These are phyloP conservation scores for Streptopelia turtur DNA, from an alignment of 2,797 vertebrate species.

Conservation along the genomic window DNA sequence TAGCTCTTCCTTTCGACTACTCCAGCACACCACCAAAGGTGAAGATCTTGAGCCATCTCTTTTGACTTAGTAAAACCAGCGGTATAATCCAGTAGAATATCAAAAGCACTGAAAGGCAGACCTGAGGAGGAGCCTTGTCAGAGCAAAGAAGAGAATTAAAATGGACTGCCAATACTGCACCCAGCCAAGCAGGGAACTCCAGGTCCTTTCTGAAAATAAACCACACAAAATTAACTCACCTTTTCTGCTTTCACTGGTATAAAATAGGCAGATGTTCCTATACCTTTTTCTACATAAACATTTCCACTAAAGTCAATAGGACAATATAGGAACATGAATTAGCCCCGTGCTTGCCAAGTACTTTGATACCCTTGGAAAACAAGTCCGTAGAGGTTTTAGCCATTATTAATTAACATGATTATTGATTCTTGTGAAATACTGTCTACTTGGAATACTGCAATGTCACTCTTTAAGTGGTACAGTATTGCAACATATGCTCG, in stretches of 20 bases:
- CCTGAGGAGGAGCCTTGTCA: neutral
- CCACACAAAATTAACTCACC: neutral
- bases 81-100: neutral
- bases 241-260: neutral
- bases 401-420: neutral
- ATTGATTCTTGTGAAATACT: neutral
- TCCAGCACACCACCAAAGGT: neutral
- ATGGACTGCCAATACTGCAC: neutral
- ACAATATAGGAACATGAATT: neutral
- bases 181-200: neutral
- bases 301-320: neutral
- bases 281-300: neutral
- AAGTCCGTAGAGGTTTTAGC: neutral
- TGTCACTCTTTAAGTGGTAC: neutral
- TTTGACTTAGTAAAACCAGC: neutral
- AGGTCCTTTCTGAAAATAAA: neutral
- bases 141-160: neutral
- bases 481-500: neutral
- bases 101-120: neutral
- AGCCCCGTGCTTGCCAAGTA: neutral
- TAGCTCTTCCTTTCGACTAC: neutral
- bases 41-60: neutral
- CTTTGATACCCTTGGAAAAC: neutral
- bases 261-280: neutral
- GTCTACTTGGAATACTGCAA: neutral